Evolutionary conservation across 53 echinoderm and acorn worm genomes (phyloP), one percentile per base, ranked within the genome.

Genomic region (Holothuria scabra): DNA sequence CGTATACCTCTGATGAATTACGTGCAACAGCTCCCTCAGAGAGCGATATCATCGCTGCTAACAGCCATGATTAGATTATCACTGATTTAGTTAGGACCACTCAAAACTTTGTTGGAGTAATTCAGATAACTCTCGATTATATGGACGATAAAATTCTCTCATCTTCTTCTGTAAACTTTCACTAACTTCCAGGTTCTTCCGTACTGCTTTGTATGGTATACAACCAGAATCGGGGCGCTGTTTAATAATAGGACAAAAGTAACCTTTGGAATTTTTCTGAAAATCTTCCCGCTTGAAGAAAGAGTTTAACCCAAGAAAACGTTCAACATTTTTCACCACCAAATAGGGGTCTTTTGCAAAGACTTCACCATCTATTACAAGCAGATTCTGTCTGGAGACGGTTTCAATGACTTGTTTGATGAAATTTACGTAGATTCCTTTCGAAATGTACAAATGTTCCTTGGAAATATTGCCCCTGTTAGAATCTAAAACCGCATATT

Each of bases 361-460:
- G 8, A 35, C 28, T n/a, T 80, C 61, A 7, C 80, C 80, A 29
- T 80, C 80, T 19, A 80, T 9, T 14, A 80, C 80, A 56, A 80
- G 26, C 35, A 80, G 60, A 30, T 80, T 29, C 21, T 60, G 30
- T 11, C 61, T 34, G 19, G 80, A 21, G 18, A 31, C 60, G 14
- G 31, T 13, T 5, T 28, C 30, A 11, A 80, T 20, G 28, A 80
- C 32, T 19, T 80, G 21, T 59, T 80, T 60, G 20, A 80, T 29
- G 8, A 59, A 80, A 8, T 34, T 60, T 13, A 22, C 29, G 56
- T 80, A 80, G 13, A 60, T 56, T 29, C 80, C 80, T n/a, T 60
- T 80, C 3, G 35, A 35, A 35, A 35, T 35, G 35, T 35, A 35
- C 3, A 35, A 6, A 35, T 35, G 35, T 35, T 35, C 35, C 3